Evolutionary conservation across 2,113 vertebrate genomes (phyloP).

Genomic region (Notothenia coriiceps): DNA sequence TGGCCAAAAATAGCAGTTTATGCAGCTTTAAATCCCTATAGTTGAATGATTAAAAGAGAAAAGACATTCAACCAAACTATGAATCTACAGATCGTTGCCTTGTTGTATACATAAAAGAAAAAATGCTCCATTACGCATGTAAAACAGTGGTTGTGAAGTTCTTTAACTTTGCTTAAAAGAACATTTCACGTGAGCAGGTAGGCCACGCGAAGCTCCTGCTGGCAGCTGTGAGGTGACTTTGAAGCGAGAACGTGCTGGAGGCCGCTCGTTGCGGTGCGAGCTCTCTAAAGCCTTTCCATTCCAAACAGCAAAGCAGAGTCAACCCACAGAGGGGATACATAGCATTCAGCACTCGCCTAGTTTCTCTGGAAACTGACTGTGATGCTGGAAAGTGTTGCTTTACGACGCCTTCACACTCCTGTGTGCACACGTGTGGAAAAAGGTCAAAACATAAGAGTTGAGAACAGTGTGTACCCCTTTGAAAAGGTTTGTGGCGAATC

Average conservation of each 20-base stretch:
- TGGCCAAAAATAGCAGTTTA: neutral
- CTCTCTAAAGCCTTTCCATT: constrained; percentile 65
- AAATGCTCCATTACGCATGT: constrained; percentile 3
- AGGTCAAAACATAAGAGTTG: constrained; percentile 36
- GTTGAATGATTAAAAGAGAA: neutral
- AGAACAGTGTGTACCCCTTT: constrained; percentile 22
- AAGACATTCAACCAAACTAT: neutral
- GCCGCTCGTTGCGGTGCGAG: constrained; percentile 25
- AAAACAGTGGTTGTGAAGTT: constrained; percentile 15
- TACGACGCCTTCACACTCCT: constrained; percentile 57
- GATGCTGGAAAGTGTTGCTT: constrained; percentile 68
- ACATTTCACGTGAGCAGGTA: constrained; percentile 8
- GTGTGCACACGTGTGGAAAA: constrained; percentile 25
- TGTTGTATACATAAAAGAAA: neutral
- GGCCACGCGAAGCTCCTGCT: constrained; percentile 13
- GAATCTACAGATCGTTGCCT: neutral
- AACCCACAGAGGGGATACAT: constrained; percentile 62
- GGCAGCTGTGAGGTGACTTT: constrained; percentile 55
- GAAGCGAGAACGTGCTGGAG: constrained; percentile 46
- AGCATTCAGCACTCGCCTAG: constrained; percentile 24
- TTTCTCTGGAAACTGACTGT: constrained; percentile 72
- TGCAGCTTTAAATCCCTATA: neutral
- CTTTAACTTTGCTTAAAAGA: neutral
- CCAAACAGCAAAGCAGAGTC: constrained; percentile 56
- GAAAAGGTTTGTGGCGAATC: constrained; percentile 19